phyloP scores from a whole-genome alignment of 2,888 invertebrate species.

The Eilema sororculum region DNA sequence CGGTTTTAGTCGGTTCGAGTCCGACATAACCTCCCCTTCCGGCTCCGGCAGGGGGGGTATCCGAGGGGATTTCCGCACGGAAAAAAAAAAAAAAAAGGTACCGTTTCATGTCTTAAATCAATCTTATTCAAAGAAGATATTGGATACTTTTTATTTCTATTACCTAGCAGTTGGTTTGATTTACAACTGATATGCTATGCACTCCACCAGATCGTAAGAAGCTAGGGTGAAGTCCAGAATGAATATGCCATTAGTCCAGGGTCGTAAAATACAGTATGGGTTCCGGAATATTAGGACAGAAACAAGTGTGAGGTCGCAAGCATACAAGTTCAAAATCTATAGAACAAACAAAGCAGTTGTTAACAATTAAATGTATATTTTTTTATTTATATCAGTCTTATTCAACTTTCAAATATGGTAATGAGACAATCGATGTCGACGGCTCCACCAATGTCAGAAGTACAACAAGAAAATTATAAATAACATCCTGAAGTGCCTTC shows the following conservation, averaged over 20 bases:
- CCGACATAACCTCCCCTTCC: no score
- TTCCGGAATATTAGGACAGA: neutral
- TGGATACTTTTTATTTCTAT: no score
- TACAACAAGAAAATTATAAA: neutral
- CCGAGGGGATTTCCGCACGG: no score
- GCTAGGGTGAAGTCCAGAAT: no score
- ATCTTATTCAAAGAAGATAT: neutral
- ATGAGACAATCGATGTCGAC: neutral
- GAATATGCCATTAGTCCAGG: no score
- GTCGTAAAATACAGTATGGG: no score
- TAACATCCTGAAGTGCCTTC: neutral
- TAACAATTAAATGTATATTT: neutral
- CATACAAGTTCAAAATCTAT: neutral
- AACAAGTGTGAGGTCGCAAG: neutral
- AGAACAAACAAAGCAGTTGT: neutral
- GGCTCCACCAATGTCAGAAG: neutral
- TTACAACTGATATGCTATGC: no score
- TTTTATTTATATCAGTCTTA: constrained; percentile 1
- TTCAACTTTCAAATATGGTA: constrained; percentile 2
- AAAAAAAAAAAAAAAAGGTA: no score
- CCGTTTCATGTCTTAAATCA: neutral
- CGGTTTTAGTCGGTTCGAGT: no score
- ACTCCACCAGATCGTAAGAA: no score
- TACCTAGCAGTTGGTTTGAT: no score
- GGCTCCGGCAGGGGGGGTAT: no score